Evolutionary conservation across 2,797 vertebrate species (phyloP), one percentile per base, ranked within the genome.

Genomic region (Hirundo rustica): DNA sequence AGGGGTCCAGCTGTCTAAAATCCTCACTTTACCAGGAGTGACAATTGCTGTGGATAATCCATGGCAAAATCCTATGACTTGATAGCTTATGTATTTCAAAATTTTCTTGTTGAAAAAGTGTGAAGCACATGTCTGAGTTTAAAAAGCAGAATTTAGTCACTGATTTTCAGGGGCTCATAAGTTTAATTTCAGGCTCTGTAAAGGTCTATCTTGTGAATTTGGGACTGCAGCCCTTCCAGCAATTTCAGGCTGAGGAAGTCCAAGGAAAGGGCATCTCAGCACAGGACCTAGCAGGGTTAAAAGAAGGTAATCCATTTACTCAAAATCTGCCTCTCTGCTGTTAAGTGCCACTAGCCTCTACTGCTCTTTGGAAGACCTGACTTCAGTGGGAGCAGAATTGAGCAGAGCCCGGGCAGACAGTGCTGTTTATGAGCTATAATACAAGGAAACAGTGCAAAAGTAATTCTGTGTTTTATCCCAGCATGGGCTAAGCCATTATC

Each of bases 401-500:
- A 80, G 64, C 42, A 40, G 51, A 61, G 78, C 87, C 65, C 34
- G 11, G 92, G 89, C 94, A 97, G 95, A 91, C 80, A 76, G 48
- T 36, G 57, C 84, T 60, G 87, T 96, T 96, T 97, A 95, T 21
- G 50, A 36, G 88, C 61, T 61, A n/a, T 85, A 92, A 95, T 93
- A 80, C 66, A 94, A 94, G 73, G 64, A 96, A 96, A 96, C 90
- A 94, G 80, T 5, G 30, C 97, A 93, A 88, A 96, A 97, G 93
- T 32, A 95, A 95, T 88, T 86, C 67, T 40, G 58, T 91, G 91
- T 83, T 97, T 96, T 97, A 94, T 85, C 97, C 93, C 96, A 97
- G 97, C 90, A 6, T 94, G 96, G 73, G 93, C 90, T 81, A 81
- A 97, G 80, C 95, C 95, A 97, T 97, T 97, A 97, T 97, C 94